Evolutionary conservation across 2,888 invertebrate species (phyloP).

Genomic region (Automeris io): DNA sequence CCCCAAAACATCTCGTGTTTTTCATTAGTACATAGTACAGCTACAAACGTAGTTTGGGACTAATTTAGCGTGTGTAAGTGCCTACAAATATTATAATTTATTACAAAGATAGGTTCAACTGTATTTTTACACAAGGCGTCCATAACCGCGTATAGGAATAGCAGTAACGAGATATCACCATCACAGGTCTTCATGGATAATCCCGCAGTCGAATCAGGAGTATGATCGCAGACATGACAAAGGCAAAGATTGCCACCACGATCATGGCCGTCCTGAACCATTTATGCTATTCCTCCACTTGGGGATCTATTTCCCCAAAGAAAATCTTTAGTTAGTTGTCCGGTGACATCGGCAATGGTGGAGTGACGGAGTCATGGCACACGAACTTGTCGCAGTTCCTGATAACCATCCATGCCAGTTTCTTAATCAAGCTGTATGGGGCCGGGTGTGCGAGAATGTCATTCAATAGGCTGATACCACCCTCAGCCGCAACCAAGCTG

Average conservation of each 20-base stretch:
- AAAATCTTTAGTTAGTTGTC: constrained; percentile 54
- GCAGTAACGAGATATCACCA: not conserved
- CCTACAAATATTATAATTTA: no score
- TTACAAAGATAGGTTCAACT: no score
- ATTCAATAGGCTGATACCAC: constrained; percentile 85
- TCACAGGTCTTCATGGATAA: not conserved
- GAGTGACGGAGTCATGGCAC: constrained; percentile 15
- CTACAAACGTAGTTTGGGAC: no score
- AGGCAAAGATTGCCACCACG: not conserved
- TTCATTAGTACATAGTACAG: no score
- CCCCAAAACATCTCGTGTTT: no score
- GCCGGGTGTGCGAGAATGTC: constrained; percentile 79
- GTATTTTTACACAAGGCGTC: not conserved
- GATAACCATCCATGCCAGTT: constrained; percentile 81
- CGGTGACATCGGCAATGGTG: constrained; percentile 20
- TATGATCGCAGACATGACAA: no score
- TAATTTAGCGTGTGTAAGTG: no score
- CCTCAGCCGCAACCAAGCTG: constrained; percentile 89
- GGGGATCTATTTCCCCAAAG: constrained; percentile 48
- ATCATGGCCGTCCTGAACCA: not conserved
- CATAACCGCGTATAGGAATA: not conserved
- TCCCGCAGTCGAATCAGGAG: not conserved
- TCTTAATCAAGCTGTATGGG: constrained; percentile 81
- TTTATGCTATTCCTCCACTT: constrained; percentile 28
- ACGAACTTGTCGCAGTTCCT: constrained; percentile 74